These are phyloP conservation scores for Drosophila peninsularis DNA, from an alignment of 2,888 invertebrate genomes.

Conservation along the genomic window DNA sequence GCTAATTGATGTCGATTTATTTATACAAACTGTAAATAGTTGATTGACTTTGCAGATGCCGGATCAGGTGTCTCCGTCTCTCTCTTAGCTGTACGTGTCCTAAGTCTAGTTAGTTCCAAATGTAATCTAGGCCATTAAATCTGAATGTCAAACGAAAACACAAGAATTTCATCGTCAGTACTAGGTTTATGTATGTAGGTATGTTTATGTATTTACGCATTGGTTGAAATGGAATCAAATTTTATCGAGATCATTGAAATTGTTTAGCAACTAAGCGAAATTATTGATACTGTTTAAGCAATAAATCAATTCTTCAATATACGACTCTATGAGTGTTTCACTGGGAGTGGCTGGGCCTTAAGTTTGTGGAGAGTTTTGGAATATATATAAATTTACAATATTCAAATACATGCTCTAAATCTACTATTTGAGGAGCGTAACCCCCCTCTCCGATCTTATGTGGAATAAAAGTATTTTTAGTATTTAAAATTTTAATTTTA, in stretches of 20 bases:
- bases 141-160: constrained; percentile 1
- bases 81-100: constrained; percentile 23
- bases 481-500: too few species aligned
- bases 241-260: constrained; percentile 68
- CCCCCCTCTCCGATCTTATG: too few species aligned
- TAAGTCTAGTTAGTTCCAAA: constrained; percentile 66
- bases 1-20: constrained; percentile 54
- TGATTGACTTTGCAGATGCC: constrained; percentile 19
- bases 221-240: constrained; percentile 44
- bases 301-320: constrained; percentile 77
- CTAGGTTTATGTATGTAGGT: constrained; percentile 31
- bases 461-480: too few species aligned
- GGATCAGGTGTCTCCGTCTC: neutral
- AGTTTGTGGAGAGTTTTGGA: neutral
- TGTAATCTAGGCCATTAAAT: constrained; percentile 26
- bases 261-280: constrained; percentile 78
- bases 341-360: too few species aligned
- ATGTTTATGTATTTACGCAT: constrained; percentile 40
- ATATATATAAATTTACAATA: neutral
- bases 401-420: too few species aligned
- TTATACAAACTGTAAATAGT: constrained; percentile 43
- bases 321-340: neutral
- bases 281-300: constrained; percentile 80
- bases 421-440: too few species aligned
- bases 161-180: constrained; percentile 25